Evolutionary conservation across 1,140 invertebrate species (phyloP).

Genomic region (Drosophila tropicalis): DNA sequence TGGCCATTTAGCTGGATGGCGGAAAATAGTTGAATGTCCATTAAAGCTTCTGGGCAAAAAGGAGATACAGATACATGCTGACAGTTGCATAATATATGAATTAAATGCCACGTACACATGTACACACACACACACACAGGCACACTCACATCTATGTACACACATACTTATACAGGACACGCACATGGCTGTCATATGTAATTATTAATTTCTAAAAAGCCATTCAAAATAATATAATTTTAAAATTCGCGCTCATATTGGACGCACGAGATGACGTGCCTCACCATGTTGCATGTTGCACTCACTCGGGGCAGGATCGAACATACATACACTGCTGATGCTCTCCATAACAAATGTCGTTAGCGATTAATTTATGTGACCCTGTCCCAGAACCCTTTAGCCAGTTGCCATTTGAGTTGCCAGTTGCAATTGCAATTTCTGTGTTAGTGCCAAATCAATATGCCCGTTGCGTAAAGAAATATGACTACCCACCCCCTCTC

Average conservation of each 20-base stretch:
- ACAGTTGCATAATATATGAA: constrained; percentile 60
- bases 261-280: constrained; percentile 56
- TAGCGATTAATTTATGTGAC: constrained; percentile 70
- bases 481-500: constrained; percentile 26
- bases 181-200: constrained; percentile 60
- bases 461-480: constrained; percentile 49
- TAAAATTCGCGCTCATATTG: constrained; percentile 43
- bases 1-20: constrained; percentile 19
- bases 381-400: neutral
- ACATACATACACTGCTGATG: constrained; percentile 24
- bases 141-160: too few relatives aligned
- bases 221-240: constrained; percentile 80
- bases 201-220: constrained; percentile 80
- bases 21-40: constrained; percentile 16
- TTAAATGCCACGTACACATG: constrained; percentile 68
- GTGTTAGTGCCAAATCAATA: constrained; percentile 41
- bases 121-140: constrained; percentile 14
- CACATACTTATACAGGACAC: neutral
- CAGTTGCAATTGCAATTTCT: constrained; percentile 2
- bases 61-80: constrained; percentile 11
- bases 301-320: neutral
- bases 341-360: constrained; percentile 70
- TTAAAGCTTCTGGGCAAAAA: constrained; percentile 43
- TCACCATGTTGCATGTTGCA: neutral
- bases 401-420: neutral